phyloP scores from a whole-genome alignment of 1,140 invertebrate species.

The Oedothorax gibbosus region DNA sequence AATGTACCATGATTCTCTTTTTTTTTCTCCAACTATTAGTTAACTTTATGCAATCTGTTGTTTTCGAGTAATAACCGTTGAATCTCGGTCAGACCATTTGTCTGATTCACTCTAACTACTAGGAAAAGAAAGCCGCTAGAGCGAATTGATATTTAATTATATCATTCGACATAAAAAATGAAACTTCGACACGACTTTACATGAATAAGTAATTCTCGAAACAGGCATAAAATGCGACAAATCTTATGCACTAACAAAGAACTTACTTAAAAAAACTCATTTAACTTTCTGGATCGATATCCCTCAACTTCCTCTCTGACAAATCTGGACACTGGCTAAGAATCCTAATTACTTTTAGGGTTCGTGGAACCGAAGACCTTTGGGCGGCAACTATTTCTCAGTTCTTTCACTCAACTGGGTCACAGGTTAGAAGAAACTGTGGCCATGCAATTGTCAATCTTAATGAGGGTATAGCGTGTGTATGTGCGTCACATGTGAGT shows the following conservation, averaged over 20 bases:
- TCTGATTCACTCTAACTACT: background rate
- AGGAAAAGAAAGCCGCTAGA: background rate
- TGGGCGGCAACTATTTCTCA: background rate
- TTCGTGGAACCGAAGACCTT: slow-evolving; percentile 8
- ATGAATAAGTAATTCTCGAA: background rate
- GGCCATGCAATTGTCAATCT: slow-evolving; percentile 11
- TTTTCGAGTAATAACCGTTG: background rate
- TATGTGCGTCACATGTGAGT: slow-evolving; percentile 7
- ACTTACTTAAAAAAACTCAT: slow-evolving; percentile 37
- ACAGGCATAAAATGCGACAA: slow-evolving; percentile 21
- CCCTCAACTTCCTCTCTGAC: slow-evolving; percentile 7
- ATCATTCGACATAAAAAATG: background rate
- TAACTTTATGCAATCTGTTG: background rate
- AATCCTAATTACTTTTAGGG: slow-evolving; percentile 23
- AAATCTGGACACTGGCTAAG: background rate
- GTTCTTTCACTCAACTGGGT: slow-evolving; percentile 24
- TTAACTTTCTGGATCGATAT: slow-evolving; percentile 21
- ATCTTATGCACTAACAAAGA: slow-evolving; percentile 10
- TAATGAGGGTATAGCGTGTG: slow-evolving; percentile 40
- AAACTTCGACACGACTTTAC: too few relatives aligned
- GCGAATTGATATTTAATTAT: slow-evolving; percentile 17
- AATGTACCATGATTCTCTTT: background rate
- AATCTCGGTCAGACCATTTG: background rate
- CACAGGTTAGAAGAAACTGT: slow-evolving; percentile 34
- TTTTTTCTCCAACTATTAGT: background rate